These are phyloP conservation scores for Hydropsyche tenuis DNA, from an alignment of 1,140 invertebrate genomes.

Conservation along the genomic window DNA sequence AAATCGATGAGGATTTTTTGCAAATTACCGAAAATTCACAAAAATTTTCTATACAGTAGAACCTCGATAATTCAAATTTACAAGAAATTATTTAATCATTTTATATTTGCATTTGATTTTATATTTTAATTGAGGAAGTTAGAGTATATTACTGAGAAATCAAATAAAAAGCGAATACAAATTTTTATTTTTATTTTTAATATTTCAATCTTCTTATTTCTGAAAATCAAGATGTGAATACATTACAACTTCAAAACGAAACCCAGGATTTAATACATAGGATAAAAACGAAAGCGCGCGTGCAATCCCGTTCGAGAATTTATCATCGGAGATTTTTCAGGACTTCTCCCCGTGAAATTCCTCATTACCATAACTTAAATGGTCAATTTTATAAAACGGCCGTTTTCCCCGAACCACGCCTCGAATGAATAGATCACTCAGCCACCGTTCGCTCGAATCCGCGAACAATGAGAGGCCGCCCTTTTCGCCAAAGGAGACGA, in stretches of 20 bases:
- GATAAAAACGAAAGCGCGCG: background rate
- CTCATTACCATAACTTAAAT: slow-evolving; percentile 34
- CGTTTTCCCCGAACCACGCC: background rate
- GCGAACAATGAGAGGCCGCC: too few relatives aligned
- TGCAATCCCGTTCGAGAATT: slow-evolving; percentile 14
- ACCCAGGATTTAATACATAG: background rate
- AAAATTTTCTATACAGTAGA: too few relatives aligned
- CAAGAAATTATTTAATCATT: too few relatives aligned
- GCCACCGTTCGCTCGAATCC: background rate
- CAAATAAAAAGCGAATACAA: too few relatives aligned
- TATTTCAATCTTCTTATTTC: too few relatives aligned
- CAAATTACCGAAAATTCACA: background rate
- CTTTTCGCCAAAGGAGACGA: too few relatives aligned
- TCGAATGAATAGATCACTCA: slow-evolving; percentile 13
- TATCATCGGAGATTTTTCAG: slow-evolving; percentile 27
- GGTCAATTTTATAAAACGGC: slow-evolving; percentile 32
- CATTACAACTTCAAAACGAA: background rate
- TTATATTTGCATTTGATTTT: too few relatives aligned
- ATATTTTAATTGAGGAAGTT: too few relatives aligned
- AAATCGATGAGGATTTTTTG: background rate
- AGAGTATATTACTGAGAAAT: too few relatives aligned
- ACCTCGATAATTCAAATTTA: too few relatives aligned
- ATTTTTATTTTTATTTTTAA: too few relatives aligned
- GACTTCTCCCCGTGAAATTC: slow-evolving; percentile 3
- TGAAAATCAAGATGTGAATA: too few relatives aligned